Conservation (phyloP, 2,888 invertebrate genomes). For the Dynastes grantii region DNA sequence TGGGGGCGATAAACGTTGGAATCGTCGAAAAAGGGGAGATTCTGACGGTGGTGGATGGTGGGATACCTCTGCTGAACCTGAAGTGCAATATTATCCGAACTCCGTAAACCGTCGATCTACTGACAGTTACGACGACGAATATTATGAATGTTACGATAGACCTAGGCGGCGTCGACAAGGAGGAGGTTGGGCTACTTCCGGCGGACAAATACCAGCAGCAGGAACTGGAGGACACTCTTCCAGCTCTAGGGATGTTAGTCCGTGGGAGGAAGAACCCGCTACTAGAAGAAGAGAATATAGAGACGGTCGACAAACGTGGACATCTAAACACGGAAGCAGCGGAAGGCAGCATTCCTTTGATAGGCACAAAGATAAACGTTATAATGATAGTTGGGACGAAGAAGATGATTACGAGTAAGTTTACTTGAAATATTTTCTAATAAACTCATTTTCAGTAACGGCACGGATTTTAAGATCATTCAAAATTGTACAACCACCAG, state of each 20-base stretch:
- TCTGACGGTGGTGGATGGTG: conserved; percentile 70
- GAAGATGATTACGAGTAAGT: conserved; percentile 83
- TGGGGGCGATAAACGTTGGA: conserved; percentile 68
- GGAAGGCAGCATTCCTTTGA: conserved; percentile 67
- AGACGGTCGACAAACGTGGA: conserved; percentile 69
- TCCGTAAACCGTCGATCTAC: conserved; percentile 66
- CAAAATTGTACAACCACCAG: too few relatives aligned
- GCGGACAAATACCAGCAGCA: conserved; percentile 53
- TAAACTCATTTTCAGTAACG: too few relatives aligned
- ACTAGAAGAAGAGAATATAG: conserved; percentile 65
- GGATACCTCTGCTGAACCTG: conserved; percentile 69
- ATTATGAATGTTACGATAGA: conserved; percentile 67
- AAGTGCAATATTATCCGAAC: conserved; percentile 63
- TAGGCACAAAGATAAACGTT: conserved; percentile 73
- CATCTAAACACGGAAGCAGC: conserved; percentile 64
- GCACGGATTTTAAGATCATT: too few relatives aligned
- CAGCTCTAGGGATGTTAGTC: conserved; percentile 84
- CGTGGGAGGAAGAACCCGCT: conserved; percentile 83
- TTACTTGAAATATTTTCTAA: neutral
- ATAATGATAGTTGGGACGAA: conserved; percentile 74
- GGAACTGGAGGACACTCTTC: conserved; percentile 73
- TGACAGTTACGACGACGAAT: conserved; percentile 70
- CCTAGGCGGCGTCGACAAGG: conserved; percentile 64
- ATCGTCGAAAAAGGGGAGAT: conserved; percentile 64
- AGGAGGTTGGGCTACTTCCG: conserved; percentile 51